Evolutionary conservation across 2,888 invertebrate genomes (phyloP), one percentile per base, ranked within the genome.

Genomic region (Drosophila peninsularis): DNA sequence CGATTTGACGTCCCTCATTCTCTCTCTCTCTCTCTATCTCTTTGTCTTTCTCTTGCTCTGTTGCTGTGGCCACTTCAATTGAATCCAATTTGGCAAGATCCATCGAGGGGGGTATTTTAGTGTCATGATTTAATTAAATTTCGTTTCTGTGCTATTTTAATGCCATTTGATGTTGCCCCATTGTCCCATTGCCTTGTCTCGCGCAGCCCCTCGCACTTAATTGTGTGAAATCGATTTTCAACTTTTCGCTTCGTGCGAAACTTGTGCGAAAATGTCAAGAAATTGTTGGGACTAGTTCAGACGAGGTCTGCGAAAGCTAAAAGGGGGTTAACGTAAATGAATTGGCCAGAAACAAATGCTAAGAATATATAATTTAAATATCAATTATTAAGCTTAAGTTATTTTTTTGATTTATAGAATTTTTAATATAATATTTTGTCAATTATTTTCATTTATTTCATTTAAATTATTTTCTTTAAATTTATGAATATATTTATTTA

Each of bases 81-180:
- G 74, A 90, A 89, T 84, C 82, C 72, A 87, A 90, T 88, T 87
- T 79, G 74, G 74, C 85, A 71, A 61, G 66, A 72, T 65, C 71
- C 62, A 58, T 65, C 53, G 75, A 60, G 75, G 66, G 71, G 70
- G 62, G 41, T 76, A 79, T 86, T 88, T 83, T 78, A 76, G 80
- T 88, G 89, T 88, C 88, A 85, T 85, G 86, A 89, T 85, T 83
- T 78, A 78, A 86, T 85, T 85, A 57, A 85, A 80, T 75, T 89
- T 83, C 85, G 70, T 75, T 83, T 85, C 54, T 82, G 71, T 49
- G 77, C 77, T 89, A 87, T 84, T 88, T 87, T 78, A 58, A 64
- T 68, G 77, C 80, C 34, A 50, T 75, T 78, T 75, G 78, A 71
- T 80, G 69, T 66, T 75, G 58, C 58, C 60, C 32, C 27, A 56